Percentiles rank a stretch among this genome's conserved stretches.
Conservation (phyloP, 30 jellyfish, hydroid and myxozoan species). For the Pseudorhiza aurosa region DNA sequence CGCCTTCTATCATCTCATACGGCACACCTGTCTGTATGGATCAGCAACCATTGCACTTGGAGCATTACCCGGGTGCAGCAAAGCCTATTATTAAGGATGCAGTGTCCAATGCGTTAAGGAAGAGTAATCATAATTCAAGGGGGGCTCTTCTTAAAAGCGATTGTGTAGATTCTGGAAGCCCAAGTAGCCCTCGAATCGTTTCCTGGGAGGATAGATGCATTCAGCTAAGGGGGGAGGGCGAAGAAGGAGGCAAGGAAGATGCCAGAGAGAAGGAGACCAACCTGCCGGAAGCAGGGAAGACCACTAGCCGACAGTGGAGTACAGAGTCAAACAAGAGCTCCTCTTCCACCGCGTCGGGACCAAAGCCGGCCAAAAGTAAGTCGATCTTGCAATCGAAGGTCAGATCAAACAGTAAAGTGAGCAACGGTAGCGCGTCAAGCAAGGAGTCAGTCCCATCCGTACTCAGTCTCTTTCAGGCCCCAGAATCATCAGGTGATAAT, state of each 20-base stretch:
- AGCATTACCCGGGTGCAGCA: constrained; percentile 51
- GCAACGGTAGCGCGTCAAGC: constrained; percentile 35
- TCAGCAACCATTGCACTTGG: not conserved
- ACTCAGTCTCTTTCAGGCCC: constrained; percentile 33
- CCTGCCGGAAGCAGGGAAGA: not conserved
- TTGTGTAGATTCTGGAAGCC: constrained; percentile 21
- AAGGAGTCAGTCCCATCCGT: constrained; percentile 6
- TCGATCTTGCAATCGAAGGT: not conserved
- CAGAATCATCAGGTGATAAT: constrained; percentile 12
- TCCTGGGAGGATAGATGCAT: constrained; percentile 1
- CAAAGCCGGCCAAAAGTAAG: not conserved
- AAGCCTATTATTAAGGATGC: constrained; percentile 16
- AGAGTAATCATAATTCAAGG: not conserved
- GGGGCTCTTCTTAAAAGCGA: not conserved
- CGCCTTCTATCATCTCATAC: constrained; percentile 11
- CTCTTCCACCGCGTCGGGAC: constrained; percentile 48
- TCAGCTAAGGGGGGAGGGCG: not conserved
- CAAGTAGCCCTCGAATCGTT: constrained; percentile 18
- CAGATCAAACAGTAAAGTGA: constrained; percentile 3
- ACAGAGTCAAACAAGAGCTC: constrained; percentile 41
- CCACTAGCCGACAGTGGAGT: constrained; percentile 13
- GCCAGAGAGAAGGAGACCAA: not conserved
- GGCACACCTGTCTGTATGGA: constrained; percentile 23
- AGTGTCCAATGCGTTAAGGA: not conserved
- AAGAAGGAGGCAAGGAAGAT: not conserved